Evolutionary conservation across 1,140 invertebrate genomes (phyloP), one percentile per base, ranked within the genome.

Genomic region (Zaprionus inermis): DNA sequence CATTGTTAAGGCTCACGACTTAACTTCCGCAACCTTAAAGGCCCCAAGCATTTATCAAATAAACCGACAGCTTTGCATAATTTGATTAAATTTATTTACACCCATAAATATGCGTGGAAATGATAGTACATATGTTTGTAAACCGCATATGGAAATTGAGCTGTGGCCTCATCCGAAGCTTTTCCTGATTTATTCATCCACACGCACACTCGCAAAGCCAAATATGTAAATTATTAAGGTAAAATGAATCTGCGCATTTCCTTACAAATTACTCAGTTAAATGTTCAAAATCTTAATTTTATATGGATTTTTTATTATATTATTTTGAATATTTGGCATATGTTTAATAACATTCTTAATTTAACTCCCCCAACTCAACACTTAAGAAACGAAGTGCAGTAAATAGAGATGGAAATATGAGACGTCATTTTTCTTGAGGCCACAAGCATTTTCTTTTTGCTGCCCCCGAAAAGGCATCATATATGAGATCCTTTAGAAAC

Each of bases 51-150:
- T 71, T 60, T 60, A 64, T 76, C 55, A 65, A 71, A 65, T 65
- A 71, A 59, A 34, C 32, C 46, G 59, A 64, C 57, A 64, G 67
- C 55, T 76, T 71, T 76, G 46, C 68, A 65, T 67, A 71, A 76
- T 76, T 65, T 55, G 51, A 72, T 68, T 65, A 69, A 57, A 38
- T 69, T 34, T 61, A 36, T 68, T 28, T 34, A 22, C 34, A 32
- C 2, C n/a, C n/a, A n/a, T 12, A 56, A 56, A 18, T 57, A 57
- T 57, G 30, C 34, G 28, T 49, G 18, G 18, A 49, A 49, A 49
- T 49, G 51, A 54, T 28, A 54, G 24, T 30, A 30, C 51, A 54
- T 30, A 54, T 28, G 51, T 28, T 54, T 54, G 24, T 54, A 1
- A 24, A 24, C 22, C 22, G 20, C 22, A n/a, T 24, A 54, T 54